Evolutionary conservation across 2,888 invertebrate species (phyloP).

Genomic region (Nesidiocoris tenuis): DNA sequence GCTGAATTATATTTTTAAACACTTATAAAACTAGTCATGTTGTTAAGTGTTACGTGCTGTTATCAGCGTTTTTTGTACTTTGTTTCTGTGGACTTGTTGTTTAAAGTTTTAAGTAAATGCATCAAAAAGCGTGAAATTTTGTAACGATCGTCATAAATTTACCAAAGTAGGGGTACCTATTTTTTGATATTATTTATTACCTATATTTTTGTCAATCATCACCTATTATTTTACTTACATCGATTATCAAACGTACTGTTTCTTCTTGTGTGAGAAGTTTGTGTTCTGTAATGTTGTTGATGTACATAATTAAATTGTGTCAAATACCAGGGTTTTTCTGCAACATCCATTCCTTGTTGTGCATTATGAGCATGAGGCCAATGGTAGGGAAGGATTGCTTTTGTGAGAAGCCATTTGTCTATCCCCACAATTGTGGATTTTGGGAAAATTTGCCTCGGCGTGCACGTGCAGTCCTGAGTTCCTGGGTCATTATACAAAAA

Average conservation of each 20-base stretch:
- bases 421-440: too few relatives aligned
- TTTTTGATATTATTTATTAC: background rate
- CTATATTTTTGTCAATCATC: too few relatives aligned
- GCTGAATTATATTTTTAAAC: slow-evolving; percentile 35
- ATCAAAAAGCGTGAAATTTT: background rate
- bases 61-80: slow-evolving; percentile 7
- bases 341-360: too few relatives aligned
- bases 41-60: slow-evolving; percentile 19
- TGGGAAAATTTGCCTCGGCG: too few relatives aligned
- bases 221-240: background rate
- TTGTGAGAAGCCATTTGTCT: too few relatives aligned
- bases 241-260: slow-evolving; percentile 15
- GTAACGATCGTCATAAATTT: background rate
- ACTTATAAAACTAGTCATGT: slow-evolving; percentile 36
- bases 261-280: slow-evolving; percentile 26
- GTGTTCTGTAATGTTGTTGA: slow-evolving; percentile 22
- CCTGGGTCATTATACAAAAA: too few relatives aligned
- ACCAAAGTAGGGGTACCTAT: background rate
- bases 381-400: too few relatives aligned
- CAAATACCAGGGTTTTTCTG: too few relatives aligned
- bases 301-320: slow-evolving; percentile 31
- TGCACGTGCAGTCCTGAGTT: too few relatives aligned
- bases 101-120: slow-evolving; percentile 1
- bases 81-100: slow-evolving; percentile 12
- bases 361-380: too few relatives aligned